phyloP scores from a whole-genome alignment of 2,888 invertebrate species.

The Galeopsomyia nigrocyanea region DNA sequence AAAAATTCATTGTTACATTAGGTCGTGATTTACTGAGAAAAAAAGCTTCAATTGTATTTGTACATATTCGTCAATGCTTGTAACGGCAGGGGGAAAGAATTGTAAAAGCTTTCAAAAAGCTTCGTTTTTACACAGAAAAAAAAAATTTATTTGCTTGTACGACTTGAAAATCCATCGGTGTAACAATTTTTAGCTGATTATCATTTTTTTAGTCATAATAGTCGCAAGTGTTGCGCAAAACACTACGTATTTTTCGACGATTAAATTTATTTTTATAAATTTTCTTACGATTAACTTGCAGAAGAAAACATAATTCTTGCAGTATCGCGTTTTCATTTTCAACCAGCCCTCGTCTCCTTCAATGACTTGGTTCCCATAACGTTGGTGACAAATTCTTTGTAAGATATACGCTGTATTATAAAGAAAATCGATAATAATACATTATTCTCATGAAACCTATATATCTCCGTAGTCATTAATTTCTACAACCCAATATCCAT shows the following conservation, averaged over 20 bases:
- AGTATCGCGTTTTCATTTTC: slow-evolving; percentile 18
- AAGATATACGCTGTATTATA: slow-evolving; percentile 61
- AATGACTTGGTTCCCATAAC: slow-evolving; percentile 58
- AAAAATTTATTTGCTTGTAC: slow-evolving; percentile 15
- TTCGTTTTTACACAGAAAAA: slow-evolving; percentile 29
- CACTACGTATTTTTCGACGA: slow-evolving; percentile 17
- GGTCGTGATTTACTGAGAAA: no score
- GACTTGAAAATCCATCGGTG: slow-evolving; percentile 4
- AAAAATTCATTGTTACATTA: not conserved
- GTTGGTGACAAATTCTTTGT: slow-evolving; percentile 60
- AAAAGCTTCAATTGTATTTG: not conserved
- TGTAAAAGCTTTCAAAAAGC: slow-evolving; percentile 24
- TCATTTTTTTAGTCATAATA: slow-evolving; percentile 26
- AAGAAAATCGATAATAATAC: not conserved
- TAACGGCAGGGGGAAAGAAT: not conserved
- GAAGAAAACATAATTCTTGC: not conserved
- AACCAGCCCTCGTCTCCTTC: slow-evolving; percentile 35
- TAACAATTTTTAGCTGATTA: slow-evolving; percentile 22
- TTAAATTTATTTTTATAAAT: slow-evolving; percentile 12
- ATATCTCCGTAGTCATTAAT: slow-evolving; percentile 6
- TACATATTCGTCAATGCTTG: slow-evolving; percentile 2
- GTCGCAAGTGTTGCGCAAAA: slow-evolving; percentile 10
- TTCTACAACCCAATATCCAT: not conserved
- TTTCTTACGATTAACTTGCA: not conserved
- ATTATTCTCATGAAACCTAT: slow-evolving; percentile 15